Base-by-base conservation (phyloP, 2,888 invertebrate species). In the Hedychridium roseum region DNA sequence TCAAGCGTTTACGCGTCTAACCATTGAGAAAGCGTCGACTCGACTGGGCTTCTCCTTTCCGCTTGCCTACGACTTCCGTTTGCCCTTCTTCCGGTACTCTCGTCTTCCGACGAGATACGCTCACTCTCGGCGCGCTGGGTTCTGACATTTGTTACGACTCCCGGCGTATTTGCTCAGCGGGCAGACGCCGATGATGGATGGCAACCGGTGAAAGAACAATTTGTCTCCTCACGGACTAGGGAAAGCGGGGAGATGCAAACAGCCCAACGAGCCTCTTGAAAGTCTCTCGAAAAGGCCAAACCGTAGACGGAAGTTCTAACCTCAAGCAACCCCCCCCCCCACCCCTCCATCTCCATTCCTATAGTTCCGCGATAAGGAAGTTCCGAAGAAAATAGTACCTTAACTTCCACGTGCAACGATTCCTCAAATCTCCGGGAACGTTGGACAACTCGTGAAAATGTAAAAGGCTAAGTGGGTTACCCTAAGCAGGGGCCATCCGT, bases 221-320 rank as follows among this genome's bases (percentile, higher is more conserved):
- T 68, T 64, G 65, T 62, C 62, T 60, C 57, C 50, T n/a, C 40
- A 27, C 41, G 14, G 47, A 48, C 57, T 51, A 47, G 45, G 51
- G 57, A 57, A 51, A 54, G 51, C 57, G 47, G 54, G 51, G 51
- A n/a, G n/a, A 59, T 47, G 51, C 54, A 45, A 50, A 51, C 54
- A 48, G 36, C 40, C 15, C n/a, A 46, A 37, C 27, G 11, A 49
- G 46, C 27, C 28, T 37, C 41, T 50, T 42, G 50, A 57, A 54
- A 49, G 46, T 50, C 51, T 50, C 43, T 45, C 37, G 11, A 21
- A 46, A 50, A 40, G 43, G n/a, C n/a, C n/a, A n/a, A n/a, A n/a
- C n/a, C n/a, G n/a, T n/a, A n/a, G n/a, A n/a, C n/a, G n/a, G n/a
- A n/a, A n/a, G n/a, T n/a, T n/a, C n/a, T n/a, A n/a, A n/a, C n/a